Evolutionary conservation across 2,888 invertebrate genomes (phyloP).

Genomic region (Agonopterix arenella): DNA sequence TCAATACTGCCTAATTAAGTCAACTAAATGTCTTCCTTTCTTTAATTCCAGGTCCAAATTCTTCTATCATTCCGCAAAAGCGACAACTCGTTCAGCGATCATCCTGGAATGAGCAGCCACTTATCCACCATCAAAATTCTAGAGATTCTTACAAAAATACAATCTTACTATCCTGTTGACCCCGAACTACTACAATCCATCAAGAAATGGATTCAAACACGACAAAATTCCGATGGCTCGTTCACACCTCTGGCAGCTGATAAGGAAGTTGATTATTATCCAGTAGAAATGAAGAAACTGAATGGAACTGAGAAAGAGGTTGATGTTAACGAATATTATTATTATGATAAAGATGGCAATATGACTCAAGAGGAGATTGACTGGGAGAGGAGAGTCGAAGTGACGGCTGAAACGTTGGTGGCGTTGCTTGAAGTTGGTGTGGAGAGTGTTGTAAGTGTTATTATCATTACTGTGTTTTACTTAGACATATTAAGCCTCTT

Average conservation of each 20-base stretch:
- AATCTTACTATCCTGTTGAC: constrained; percentile 78
- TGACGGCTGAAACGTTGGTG: constrained; percentile 79
- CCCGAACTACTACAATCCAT: constrained; percentile 77
- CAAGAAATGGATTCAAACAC: constrained; percentile 78
- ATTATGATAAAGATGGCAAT: constrained; percentile 70
- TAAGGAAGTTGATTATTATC: constrained; percentile 71
- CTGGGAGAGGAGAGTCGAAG: constrained; percentile 76
- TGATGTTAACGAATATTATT: constrained; percentile 66
- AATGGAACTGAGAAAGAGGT: constrained; percentile 53
- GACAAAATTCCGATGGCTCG: constrained; percentile 78
- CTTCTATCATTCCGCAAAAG: constrained; percentile 78
- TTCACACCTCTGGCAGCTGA: constrained; percentile 78
- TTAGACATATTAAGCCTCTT: too few relatives aligned
- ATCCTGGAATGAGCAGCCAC: constrained; percentile 79
- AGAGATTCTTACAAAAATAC: constrained; percentile 78
- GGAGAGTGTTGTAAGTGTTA: constrained; percentile 66
- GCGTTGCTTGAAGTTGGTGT: constrained; percentile 79
- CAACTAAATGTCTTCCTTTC: not conserved
- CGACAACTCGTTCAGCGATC: constrained; percentile 82
- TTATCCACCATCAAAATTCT: constrained; percentile 77
- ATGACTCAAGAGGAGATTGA: constrained; percentile 64
- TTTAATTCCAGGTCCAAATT: constrained; percentile 72
- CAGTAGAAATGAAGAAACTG: constrained; percentile 49
- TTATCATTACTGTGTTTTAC: too few relatives aligned
- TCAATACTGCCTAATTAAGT: not conserved